Percentiles rank a stretch among this genome's conserved stretches.
Evolutionary conservation across 2,797 vertebrate species (phyloP).

Genomic region (Sarcophilus harrisii): DNA sequence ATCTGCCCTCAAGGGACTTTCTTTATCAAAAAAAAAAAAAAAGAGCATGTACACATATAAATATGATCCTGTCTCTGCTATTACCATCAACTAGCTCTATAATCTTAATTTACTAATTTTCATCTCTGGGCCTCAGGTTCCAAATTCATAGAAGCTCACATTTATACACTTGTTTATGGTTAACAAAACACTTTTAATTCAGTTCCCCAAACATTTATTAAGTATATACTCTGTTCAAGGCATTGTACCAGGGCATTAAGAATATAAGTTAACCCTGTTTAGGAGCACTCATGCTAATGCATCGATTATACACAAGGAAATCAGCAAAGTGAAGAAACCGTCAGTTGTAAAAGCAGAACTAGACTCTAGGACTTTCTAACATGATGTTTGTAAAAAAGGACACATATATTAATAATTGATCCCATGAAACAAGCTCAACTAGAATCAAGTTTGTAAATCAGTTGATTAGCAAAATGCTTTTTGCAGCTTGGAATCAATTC

Average conservation of each 20-base stretch:
- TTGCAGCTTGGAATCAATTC: constrained; percentile 36
- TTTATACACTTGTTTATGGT: neutral
- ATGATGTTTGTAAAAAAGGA: neutral
- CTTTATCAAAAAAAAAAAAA: neutral
- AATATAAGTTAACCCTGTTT: neutral
- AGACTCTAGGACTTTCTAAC: neutral
- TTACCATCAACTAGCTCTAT: neutral
- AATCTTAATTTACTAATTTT: neutral
- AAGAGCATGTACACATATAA: neutral
- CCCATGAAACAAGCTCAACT: neutral
- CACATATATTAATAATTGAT: neutral
- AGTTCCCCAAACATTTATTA: neutral
- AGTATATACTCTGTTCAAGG: neutral
- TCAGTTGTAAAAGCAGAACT: neutral
- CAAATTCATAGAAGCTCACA: neutral
- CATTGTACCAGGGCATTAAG: neutral
- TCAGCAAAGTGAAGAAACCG: neutral
- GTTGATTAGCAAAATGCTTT: constrained; percentile 24
- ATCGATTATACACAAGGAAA: neutral
- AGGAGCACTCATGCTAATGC: neutral
- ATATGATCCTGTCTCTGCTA: neutral
- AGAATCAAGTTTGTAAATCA: constrained; percentile 13
- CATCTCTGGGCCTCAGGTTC: neutral
- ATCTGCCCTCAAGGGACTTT: neutral
- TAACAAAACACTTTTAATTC: neutral